These are phyloP conservation scores for Scaptomyza tumidula DNA, from an alignment of 2,888 invertebrate species.

Conservation along the genomic window DNA sequence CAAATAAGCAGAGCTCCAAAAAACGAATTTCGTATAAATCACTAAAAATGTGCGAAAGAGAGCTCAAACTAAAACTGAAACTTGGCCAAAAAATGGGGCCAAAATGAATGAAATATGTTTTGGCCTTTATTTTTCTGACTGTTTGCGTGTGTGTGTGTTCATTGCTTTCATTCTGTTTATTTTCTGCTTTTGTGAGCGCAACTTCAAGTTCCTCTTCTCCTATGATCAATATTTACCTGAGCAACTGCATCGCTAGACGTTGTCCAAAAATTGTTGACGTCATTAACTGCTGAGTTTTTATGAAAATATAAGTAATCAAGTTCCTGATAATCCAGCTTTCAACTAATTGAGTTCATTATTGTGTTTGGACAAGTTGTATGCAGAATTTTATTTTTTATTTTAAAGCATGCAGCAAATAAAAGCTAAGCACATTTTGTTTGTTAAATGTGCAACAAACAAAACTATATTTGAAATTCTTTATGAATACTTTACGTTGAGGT, in stretches of 20 bases:
- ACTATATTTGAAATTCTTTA: conserved; percentile 8
- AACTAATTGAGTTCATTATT: conserved; percentile 1
- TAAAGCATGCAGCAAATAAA: not conserved
- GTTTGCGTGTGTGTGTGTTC: conserved; percentile 22
- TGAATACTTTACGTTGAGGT: conserved; percentile 18
- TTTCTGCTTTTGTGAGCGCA: conserved; percentile 49
- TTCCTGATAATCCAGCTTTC: conserved; percentile 2
- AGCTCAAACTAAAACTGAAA: conserved; percentile 27
- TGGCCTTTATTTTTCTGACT: conserved; percentile 42
- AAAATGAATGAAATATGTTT: conserved; percentile 46
- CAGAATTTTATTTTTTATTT: too few relatives aligned
- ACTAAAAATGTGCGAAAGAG: conserved; percentile 51
- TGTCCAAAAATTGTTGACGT: conserved; percentile 30
- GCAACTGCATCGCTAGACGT: conserved; percentile 8
- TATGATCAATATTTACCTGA: conserved; percentile 14
- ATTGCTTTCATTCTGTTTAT: conserved; percentile 48
- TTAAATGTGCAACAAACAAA: not conserved
- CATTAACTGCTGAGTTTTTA: conserved; percentile 24
- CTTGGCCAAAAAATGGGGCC: conserved; percentile 10
- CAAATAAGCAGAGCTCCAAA: conserved; percentile 59
- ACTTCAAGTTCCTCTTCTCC: conserved; percentile 2
- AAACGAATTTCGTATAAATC: conserved; percentile 69
- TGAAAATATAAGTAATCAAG: conserved; percentile 13
- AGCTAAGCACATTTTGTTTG: not conserved
- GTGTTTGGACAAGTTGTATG: not conserved